A percentile compares a stretch with the other conserved stretches of the same genome.
phyloP scores from a whole-genome alignment of 1,140 invertebrate species.

The Globodera rostochiensis region DNA sequence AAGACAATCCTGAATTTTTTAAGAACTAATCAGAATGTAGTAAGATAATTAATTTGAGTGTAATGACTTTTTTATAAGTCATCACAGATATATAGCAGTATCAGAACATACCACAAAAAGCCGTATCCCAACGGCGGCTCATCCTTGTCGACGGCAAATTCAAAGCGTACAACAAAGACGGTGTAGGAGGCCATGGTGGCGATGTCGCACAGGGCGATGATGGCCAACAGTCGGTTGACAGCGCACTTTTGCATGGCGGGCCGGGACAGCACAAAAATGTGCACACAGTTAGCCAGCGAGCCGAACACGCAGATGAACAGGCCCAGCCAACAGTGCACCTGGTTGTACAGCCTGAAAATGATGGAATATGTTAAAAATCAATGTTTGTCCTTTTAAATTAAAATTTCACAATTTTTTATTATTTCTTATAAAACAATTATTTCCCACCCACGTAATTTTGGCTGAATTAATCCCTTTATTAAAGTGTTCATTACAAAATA shows the following conservation, averaged over 20 bases:
- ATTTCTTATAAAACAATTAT: too few species aligned
- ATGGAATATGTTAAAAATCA: slow-evolving; percentile 9
- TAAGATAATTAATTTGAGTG: too few species aligned
- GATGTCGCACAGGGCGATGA: slow-evolving; percentile 56
- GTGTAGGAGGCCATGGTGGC: slow-evolving; percentile 54
- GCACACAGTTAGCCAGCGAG: slow-evolving; percentile 47
- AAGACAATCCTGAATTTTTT: slow-evolving; percentile 41
- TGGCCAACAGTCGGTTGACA: slow-evolving; percentile 49
- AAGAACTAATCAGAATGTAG: not conserved
- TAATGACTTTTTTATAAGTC: too few species aligned
- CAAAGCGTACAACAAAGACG: slow-evolving; percentile 53
- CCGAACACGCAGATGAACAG: slow-evolving; percentile 55
- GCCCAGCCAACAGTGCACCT: slow-evolving; percentile 50
- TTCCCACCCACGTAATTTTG: too few species aligned
- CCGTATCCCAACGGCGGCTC: slow-evolving; percentile 51
- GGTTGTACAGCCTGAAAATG: slow-evolving; percentile 52
- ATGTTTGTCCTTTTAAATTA: too few species aligned
- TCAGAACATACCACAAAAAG: slow-evolving; percentile 33
- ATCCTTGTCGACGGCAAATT: slow-evolving; percentile 46
- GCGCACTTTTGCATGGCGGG: slow-evolving; percentile 56
- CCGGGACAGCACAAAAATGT: slow-evolving; percentile 48
- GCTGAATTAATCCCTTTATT: too few species aligned
- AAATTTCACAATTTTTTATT: too few species aligned
- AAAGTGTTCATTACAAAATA: too few species aligned
- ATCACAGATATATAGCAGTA: too few species aligned